Base-by-base conservation (phyloP, 2,888 invertebrate species). In the Heteropelma amictum region DNA sequence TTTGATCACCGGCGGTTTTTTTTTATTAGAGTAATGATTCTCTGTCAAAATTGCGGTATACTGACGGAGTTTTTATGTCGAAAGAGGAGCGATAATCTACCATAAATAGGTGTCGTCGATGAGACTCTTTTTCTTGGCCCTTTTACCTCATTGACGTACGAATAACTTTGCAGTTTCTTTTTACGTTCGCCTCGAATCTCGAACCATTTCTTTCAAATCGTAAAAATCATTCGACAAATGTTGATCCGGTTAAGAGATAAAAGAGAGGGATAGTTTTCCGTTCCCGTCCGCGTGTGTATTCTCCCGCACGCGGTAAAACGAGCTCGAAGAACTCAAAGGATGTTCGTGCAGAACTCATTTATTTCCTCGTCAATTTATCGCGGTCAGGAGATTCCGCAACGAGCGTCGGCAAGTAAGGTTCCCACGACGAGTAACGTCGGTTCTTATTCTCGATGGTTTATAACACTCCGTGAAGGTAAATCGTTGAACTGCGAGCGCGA, bases 371-470 rank as follows among this genome's bases (percentile, higher is more conserved):
- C 61, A 70, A 67, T 73, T 76, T 65, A 73, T 73, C 69, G 54
- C 70, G 40, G 61, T 61, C 35, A 56, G 56, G 61, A 54, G 60
- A 42, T 38, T 54, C 70, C 33, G 23, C 30, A 56, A 35, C 67
- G 67, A 26, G 70, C 51, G 75, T 71, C 71, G 75, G 75, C 71
- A 75, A 75, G 75, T 67, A 17, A 58, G 75, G 71, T 75, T 56
- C 38, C 70, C 21, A 14, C 12, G 65, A 38, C 23, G 28, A n/a
- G n/a, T n/a, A 53, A 51, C 49, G 45, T 38, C 38, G 58, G 19
- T 10, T 49, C 8, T 2, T 12, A 19, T 51, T 10, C 51, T 64
- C 35, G 33, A 47, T 21, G 14, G 35, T 19, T n/a, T 45, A 12
- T n/a, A 12, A 38, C 4, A 47, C 42, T 54, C 38, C 54, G 49